Conservation (phyloP, 2,888 invertebrate genomes). For the Pyrrhosoma nymphula region DNA sequence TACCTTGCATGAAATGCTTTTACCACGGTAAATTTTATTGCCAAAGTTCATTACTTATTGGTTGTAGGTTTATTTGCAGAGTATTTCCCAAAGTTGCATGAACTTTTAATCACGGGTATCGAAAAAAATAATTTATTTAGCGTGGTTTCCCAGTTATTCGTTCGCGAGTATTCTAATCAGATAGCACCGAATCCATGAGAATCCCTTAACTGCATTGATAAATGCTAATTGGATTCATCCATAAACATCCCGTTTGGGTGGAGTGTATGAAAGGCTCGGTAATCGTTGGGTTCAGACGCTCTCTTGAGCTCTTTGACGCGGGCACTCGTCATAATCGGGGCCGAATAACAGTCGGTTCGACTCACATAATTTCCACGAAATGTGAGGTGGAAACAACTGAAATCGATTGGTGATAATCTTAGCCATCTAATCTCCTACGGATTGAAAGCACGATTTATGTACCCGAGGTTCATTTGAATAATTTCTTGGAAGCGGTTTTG, state of each 20-base stretch:
- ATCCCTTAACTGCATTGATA: background rate
- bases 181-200: background rate
- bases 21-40: too few relatives aligned
- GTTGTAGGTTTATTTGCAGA: too few relatives aligned
- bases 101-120: background rate
- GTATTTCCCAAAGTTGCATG: too few relatives aligned
- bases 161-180: background rate
- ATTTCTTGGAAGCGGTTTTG: constrained; percentile 40
- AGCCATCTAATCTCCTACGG: background rate
- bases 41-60: too few relatives aligned
- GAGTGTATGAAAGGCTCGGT: background rate
- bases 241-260: background rate
- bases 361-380: background rate
- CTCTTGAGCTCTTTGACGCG: background rate
- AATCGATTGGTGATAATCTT: background rate
- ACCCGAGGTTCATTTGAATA: constrained; percentile 5
- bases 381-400: background rate
- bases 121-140: background rate
- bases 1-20: too few relatives aligned
- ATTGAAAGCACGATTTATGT: constrained; percentile 42
- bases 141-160: background rate
- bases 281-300: background rate
- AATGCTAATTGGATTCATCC: background rate
- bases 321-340: background rate
- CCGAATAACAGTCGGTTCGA: background rate